These are phyloP conservation scores for Actias luna DNA, from an alignment of 2,888 invertebrate species.

Conservation along the genomic window DNA sequence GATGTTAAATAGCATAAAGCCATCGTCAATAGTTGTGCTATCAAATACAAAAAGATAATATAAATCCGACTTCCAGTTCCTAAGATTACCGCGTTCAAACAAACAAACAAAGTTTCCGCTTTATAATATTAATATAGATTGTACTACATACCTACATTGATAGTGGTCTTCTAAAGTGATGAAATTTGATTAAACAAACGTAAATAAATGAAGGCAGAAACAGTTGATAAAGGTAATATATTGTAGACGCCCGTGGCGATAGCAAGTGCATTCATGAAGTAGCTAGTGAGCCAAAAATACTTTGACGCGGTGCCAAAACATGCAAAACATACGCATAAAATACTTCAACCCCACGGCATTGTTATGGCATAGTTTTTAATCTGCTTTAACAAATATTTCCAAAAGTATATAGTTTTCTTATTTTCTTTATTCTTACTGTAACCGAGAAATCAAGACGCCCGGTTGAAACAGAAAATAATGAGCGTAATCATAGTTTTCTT, in stretches of 20 bases:
- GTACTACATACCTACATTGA: too few relatives aligned
- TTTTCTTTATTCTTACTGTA: not conserved
- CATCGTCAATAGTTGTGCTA: too few relatives aligned
- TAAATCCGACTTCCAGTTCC: too few relatives aligned
- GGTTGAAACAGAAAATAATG: not conserved
- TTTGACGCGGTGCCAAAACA: conserved; percentile 75
- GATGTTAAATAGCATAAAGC: too few relatives aligned
- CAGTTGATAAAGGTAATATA: conserved; percentile 27
- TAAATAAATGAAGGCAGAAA: conserved; percentile 13
- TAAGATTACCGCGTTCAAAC: too few relatives aligned
- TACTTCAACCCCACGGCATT: conserved; percentile 33
- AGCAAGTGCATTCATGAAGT: conserved; percentile 70
- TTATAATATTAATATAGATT: too few relatives aligned
- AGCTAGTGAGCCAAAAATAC: conserved; percentile 74
- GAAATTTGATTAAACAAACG: not conserved
- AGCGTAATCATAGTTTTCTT: too few relatives aligned
- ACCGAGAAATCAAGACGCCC: not conserved
- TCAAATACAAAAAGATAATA: too few relatives aligned
- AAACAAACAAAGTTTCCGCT: too few relatives aligned
- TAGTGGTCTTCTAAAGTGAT: not conserved
- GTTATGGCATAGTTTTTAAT: conserved; percentile 46
- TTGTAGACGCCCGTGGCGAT: conserved; percentile 34
- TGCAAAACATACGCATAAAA: conserved; percentile 62
- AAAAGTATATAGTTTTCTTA: not conserved
- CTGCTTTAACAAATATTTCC: conserved; percentile 23